These are phyloP conservation scores for Chelon labrosus DNA, from an alignment of 2,797 vertebrate species.

Conservation along the genomic window DNA sequence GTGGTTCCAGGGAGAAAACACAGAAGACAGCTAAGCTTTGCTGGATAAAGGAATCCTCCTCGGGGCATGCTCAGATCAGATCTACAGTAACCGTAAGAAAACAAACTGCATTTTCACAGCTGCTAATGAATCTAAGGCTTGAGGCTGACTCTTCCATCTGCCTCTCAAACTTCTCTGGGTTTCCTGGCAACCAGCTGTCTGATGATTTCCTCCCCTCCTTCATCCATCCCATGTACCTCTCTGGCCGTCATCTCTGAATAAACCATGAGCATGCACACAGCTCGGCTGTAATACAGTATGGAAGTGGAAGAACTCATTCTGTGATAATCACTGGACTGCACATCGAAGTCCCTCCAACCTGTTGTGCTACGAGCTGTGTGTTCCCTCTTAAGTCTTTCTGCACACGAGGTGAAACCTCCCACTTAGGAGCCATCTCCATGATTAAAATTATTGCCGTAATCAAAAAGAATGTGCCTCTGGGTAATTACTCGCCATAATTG, in stretches of 20 bases:
- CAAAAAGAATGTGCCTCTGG: slow-evolving; percentile 52
- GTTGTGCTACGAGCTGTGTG: slow-evolving; percentile 12
- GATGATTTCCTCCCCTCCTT: slow-evolving; percentile 53
- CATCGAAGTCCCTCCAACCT: slow-evolving; percentile 12
- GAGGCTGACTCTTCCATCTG: slow-evolving; percentile 48
- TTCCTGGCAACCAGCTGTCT: slow-evolving; percentile 60
- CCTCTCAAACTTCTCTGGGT: slow-evolving; percentile 36
- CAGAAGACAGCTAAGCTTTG: slow-evolving; percentile 23
- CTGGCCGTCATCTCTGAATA: slow-evolving; percentile 53
- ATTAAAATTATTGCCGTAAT: slow-evolving; percentile 61
- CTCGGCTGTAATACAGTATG: slow-evolving; percentile 12
- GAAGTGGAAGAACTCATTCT: slow-evolving; percentile 19
- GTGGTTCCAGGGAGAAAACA: neutral
- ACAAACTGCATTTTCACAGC: slow-evolving; percentile 38
- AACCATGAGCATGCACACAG: slow-evolving; percentile 45
- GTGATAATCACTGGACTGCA: slow-evolving; percentile 29
- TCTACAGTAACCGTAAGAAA: slow-evolving; percentile 23
- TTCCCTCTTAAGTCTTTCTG: slow-evolving; percentile 9
- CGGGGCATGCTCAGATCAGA: slow-evolving; percentile 1
- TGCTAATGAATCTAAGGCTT: slow-evolving; percentile 44
- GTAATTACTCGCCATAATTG: slow-evolving; percentile 56
- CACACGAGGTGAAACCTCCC: slow-evolving; percentile 14
- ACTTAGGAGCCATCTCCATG: slow-evolving; percentile 30
- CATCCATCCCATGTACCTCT: slow-evolving; percentile 58
- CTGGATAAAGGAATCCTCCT: slow-evolving; percentile 34